Conservation (phyloP, 2,888 invertebrate species). For the Norana najaformis region DNA sequence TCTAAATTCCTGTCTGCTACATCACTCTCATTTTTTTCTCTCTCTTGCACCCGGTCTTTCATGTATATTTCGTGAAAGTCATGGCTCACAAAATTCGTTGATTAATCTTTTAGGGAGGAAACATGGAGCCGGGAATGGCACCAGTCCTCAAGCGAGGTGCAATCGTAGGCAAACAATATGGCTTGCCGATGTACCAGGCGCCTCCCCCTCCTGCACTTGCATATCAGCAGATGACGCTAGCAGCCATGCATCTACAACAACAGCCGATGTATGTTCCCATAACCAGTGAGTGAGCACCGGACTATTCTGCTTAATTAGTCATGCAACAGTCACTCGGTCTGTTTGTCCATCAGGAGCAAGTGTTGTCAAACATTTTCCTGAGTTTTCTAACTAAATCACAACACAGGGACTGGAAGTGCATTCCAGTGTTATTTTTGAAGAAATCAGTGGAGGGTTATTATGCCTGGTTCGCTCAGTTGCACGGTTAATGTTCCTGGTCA, state of each 20-base stretch:
- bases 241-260: conserved; percentile 22
- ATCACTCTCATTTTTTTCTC: background rate
- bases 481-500: background rate
- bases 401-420: background rate
- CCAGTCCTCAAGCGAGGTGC: conserved; percentile 24
- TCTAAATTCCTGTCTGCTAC: background rate
- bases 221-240: conserved; percentile 24
- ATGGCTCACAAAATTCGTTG: background rate
- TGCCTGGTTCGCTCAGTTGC: background rate
- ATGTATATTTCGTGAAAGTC: background rate
- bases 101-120: conserved; percentile 20
- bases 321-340: background rate
- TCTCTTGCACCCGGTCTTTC: background rate
- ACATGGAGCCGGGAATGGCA: conserved; percentile 18
- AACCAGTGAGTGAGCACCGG: background rate
- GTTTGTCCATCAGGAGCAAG: background rate
- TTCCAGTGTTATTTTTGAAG: background rate
- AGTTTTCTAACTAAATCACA: background rate
- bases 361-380: background rate
- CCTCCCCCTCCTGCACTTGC: conserved; percentile 22
- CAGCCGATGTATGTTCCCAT: conserved; percentile 25
- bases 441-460: background rate
- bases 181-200: conserved; percentile 14
- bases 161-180: background rate
- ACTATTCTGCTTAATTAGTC: background rate